phyloP scores from a whole-genome alignment of 2,888 invertebrate species.

The Anoplius nigerrimus region DNA sequence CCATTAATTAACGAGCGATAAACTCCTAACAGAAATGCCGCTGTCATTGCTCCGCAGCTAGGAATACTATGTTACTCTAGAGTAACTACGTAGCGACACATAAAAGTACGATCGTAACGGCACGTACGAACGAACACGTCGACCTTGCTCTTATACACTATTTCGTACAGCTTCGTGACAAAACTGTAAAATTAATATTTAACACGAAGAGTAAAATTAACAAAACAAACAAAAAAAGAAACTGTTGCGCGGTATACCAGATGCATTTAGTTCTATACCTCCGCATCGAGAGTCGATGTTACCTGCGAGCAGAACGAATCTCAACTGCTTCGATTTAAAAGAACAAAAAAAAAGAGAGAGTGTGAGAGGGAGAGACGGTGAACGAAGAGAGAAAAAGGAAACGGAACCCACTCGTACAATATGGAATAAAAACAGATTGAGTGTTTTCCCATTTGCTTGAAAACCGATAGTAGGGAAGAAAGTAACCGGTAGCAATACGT shows the following conservation, averaged over 20 bases:
- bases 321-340: conserved; percentile 41
- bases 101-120: conserved; percentile 35
- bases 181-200: conserved; percentile 34
- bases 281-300: conserved; percentile 36
- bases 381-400: neutral
- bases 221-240: conserved; percentile 11
- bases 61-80: conserved; percentile 44
- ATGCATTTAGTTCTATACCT: conserved; percentile 46
- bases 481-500: conserved; percentile 60
- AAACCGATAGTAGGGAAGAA: conserved; percentile 37
- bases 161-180: conserved; percentile 31
- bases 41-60: conserved; percentile 53
- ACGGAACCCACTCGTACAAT: conserved; percentile 12
- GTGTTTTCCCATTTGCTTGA: conserved; percentile 20
- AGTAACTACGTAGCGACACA: conserved; percentile 39
- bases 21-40: conserved; percentile 49
- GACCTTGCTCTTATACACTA: conserved; percentile 33
- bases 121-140: conserved; percentile 24
- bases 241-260: conserved; percentile 21
- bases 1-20: conserved; percentile 48
- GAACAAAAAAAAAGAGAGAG: conserved; percentile 23
- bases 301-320: conserved; percentile 31
- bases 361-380: neutral
- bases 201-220: conserved; percentile 10
- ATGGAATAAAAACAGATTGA: conserved; percentile 19